phyloP scores from a whole-genome alignment of 2,888 invertebrate genomes.

The Gibbula magus region DNA sequence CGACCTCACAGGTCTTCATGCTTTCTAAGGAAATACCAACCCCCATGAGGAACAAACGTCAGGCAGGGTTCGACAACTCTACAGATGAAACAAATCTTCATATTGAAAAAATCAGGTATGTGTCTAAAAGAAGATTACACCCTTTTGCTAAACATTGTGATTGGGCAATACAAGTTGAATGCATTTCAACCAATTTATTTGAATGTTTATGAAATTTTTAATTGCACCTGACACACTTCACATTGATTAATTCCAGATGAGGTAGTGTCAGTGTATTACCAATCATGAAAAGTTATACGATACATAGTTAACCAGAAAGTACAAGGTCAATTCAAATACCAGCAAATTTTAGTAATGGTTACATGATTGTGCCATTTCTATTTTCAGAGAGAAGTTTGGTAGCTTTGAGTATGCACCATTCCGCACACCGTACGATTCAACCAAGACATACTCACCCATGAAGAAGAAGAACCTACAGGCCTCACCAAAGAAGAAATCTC shows the following conservation, averaged over 20 bases:
- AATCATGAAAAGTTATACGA: no score
- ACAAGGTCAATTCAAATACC: no score
- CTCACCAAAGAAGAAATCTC: constrained; percentile 20
- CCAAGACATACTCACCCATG: constrained; percentile 48
- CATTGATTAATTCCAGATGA: no score
- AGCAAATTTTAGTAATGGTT: no score
- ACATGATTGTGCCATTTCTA: not conserved
- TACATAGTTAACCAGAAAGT: no score
- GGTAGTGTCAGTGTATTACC: no score
- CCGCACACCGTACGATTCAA: constrained; percentile 80
- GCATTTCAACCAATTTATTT: no score
- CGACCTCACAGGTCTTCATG: constrained; percentile 87
- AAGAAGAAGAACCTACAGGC: constrained; percentile 25
- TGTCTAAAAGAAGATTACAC: no score
- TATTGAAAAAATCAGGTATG: constrained; percentile 81
- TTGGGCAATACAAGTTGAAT: no score
- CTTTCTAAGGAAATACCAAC: constrained; percentile 83
- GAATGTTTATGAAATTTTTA: no score
- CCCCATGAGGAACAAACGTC: constrained; percentile 79
- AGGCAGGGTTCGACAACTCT: constrained; percentile 80
- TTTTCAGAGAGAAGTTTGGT: constrained; percentile 80
- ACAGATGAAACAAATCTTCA: constrained; percentile 85
- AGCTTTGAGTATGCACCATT: constrained; percentile 84
- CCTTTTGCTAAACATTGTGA: not conserved
- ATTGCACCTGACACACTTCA: no score